These are phyloP conservation scores for Hyposoter dolosus DNA, from an alignment of 2,888 invertebrate species.

Conservation along the genomic window DNA sequence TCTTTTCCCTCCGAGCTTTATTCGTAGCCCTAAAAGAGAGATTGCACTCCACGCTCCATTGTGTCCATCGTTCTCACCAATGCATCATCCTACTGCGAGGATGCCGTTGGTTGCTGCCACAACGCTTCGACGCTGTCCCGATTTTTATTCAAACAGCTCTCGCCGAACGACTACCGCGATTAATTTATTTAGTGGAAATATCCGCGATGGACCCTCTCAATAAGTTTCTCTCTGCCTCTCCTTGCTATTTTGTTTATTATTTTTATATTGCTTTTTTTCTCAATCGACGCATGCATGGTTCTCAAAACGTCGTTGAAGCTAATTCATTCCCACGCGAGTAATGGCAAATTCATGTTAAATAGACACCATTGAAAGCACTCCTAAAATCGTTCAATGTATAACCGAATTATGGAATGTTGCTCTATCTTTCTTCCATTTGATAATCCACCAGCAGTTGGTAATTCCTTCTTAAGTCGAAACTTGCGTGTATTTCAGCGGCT, in stretches of 20 bases:
- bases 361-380: neutral
- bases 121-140: conserved; percentile 49
- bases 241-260: conserved; percentile 2
- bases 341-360: neutral
- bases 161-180: conserved; percentile 46
- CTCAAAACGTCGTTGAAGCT: neutral
- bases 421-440: conserved; percentile 2
- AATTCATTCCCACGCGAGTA: conserved; percentile 13
- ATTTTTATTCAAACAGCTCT: conserved; percentile 60
- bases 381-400: neutral
- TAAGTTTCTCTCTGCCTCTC: conserved; percentile 24
- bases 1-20: conserved; percentile 43
- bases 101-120: conserved; percentile 46
- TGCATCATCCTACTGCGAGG: conserved; percentile 62
- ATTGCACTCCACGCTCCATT: conserved; percentile 68
- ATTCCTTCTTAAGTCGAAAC: conserved; percentile 1
- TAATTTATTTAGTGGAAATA: conserved; percentile 66
- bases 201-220: conserved; percentile 47
- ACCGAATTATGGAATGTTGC: neutral
- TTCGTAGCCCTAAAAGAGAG: conserved; percentile 68
- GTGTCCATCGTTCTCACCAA: conserved; percentile 66
- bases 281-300: neutral
- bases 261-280: neutral
- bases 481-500: neutral
- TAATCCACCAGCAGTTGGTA: conserved; percentile 6